phyloP scores from a whole-genome alignment of 2,888 invertebrate genomes.

The Andrena haemorrhoa region DNA sequence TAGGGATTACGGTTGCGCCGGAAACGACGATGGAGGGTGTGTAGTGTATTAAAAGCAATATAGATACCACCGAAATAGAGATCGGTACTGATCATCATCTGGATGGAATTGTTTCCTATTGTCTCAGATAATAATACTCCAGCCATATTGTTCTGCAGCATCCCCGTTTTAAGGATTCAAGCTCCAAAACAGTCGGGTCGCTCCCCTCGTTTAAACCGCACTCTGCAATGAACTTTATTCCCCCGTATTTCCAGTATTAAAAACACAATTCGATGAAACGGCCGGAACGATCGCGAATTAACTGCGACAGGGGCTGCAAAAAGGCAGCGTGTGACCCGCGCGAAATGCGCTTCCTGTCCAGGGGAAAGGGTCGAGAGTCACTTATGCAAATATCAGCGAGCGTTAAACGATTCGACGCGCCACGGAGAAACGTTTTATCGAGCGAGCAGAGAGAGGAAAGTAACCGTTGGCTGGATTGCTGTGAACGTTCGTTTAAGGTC shows the following conservation, averaged over 20 bases:
- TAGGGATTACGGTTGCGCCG: too few relatives aligned
- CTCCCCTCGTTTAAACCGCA: background rate
- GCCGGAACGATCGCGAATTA: conserved; percentile 22
- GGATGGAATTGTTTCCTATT: too few relatives aligned
- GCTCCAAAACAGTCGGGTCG: background rate
- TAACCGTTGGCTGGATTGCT: conserved; percentile 17
- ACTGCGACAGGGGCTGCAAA: background rate
- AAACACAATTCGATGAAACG: conserved; percentile 7
- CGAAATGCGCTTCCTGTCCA: conserved; percentile 15
- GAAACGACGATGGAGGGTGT: too few relatives aligned
- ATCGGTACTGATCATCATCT: too few relatives aligned
- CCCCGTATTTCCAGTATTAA: conserved; percentile 5
- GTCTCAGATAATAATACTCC: too few relatives aligned
- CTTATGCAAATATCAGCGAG: conserved; percentile 44
- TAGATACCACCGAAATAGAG: too few relatives aligned
- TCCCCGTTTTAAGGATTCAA: background rate
- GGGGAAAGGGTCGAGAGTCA: conserved; percentile 35
- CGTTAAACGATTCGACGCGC: conserved; percentile 43
- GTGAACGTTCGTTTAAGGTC: conserved; percentile 54
- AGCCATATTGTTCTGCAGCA: too few relatives aligned
- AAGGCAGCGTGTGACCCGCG: background rate
- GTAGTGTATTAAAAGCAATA: too few relatives aligned
- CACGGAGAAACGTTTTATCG: conserved; percentile 42
- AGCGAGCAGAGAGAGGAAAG: background rate
- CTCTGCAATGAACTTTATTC: background rate